A percentile compares a stretch with the other conserved stretches of the same genome.
These are phyloP conservation scores for Drosophila micromelanica DNA, from an alignment of 1,140 invertebrate species.

Conservation along the genomic window DNA sequence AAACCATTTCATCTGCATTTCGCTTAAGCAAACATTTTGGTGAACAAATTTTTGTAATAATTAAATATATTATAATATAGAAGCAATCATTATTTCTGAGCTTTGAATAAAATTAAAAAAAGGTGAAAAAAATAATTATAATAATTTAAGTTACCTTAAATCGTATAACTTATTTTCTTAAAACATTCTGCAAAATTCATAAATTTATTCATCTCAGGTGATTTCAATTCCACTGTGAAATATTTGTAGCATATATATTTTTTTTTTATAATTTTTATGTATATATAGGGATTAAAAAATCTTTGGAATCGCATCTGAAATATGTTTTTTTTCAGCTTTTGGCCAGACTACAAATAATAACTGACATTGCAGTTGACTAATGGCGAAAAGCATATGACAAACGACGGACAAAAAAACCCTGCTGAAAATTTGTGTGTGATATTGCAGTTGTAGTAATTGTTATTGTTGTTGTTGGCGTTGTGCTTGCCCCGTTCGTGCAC, in stretches of 20 bases:
- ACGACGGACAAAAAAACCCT: conserved; percentile 8
- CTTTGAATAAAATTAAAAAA: too few relatives aligned
- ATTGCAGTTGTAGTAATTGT: conserved; percentile 25
- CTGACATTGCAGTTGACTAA: conserved; percentile 48
- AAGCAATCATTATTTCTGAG: too few relatives aligned
- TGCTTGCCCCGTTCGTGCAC: conserved; percentile 64
- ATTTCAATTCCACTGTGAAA: too few relatives aligned
- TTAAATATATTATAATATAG: too few relatives aligned
- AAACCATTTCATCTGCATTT: conserved; percentile 5
- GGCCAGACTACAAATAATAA: conserved; percentile 33
- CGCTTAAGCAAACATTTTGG: not conserved
- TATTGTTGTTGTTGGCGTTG: conserved; percentile 39
- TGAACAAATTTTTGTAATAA: too few relatives aligned
- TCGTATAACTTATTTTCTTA: too few relatives aligned
- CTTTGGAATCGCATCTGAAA: conserved; percentile 13
- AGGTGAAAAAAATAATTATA: too few relatives aligned
- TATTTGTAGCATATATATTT: too few relatives aligned
- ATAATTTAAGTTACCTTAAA: too few relatives aligned
- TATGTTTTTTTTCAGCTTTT: conserved; percentile 7
- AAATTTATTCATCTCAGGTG: too few relatives aligned
- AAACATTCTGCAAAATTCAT: too few relatives aligned
- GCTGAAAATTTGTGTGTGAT: conserved; percentile 29
- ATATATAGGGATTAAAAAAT: not conserved
- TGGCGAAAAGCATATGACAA: conserved; percentile 48
- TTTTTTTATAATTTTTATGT: not conserved